Base-by-base conservation (phyloP, 2,888 invertebrate genomes). In the Rhingia rostrata region DNA sequence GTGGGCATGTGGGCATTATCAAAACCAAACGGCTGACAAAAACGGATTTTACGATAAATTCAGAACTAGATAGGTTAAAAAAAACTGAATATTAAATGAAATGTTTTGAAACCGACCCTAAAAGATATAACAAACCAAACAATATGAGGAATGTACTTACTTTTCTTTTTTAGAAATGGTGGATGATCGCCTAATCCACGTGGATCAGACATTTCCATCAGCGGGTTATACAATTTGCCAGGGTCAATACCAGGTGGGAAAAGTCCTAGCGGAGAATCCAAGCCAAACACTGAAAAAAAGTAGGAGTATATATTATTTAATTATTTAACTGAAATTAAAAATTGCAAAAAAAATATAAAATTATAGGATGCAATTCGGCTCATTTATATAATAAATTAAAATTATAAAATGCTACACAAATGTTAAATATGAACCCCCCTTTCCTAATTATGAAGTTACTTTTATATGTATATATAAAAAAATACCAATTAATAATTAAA, bases 201-300 rank as follows among this genome's bases (percentile, higher is more conserved):
- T 87, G 95, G 95, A 87, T 95, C 95, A n/a, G 93, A 92, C 92
- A 95, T 94, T 89, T 96, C 95, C 93, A 96, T 94, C 77, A 96
- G 92, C 4, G 95, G 95, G 90, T 93, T 94, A 89, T 94, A 94
- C 90, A 94, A 92, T 90, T 95, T 94, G 86, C 94, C 93, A 89
- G 95, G 94, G 88, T 96, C 96, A 92, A 96, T 93, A 86, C 95
- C 95, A 37, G 95, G 94, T 53, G 95, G 95, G 91, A 96, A 96
- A 84, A 96, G 92, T 37, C 95, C 95, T 90, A 95, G 92, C 0
- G 95, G 94, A 4, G 95, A 94, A 89, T 95, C 95, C 89, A 95
- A 92, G 22, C 95, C 95, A 91, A 95, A 95, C 94, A 95, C 95
- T 95, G 92, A 14, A 91, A 92, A 30, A 4, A 51, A 32, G 60